Conservation (phyloP, 2,797 vertebrate genomes). For the Macropus fuliginosus region DNA sequence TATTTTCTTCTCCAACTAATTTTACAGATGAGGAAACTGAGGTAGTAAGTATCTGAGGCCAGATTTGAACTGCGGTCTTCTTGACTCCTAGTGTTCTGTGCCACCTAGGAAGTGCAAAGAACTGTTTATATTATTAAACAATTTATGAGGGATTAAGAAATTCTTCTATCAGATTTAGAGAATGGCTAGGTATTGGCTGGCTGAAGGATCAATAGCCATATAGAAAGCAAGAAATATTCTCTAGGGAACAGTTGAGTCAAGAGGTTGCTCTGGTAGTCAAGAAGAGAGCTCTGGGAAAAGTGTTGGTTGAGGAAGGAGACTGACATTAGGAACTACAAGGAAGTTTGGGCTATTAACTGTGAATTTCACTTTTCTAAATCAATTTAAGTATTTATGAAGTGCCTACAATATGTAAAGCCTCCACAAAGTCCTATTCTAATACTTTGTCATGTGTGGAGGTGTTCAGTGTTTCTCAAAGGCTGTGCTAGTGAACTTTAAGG, state of each 20-base stretch:
- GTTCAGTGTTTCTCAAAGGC: background rate
- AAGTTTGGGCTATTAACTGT: background rate
- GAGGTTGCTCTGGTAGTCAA: background rate
- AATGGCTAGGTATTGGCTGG: background rate
- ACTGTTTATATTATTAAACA: background rate
- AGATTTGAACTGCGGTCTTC: background rate
- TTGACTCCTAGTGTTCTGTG: background rate
- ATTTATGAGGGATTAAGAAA: background rate
- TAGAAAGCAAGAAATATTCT: background rate
- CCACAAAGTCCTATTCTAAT: background rate
- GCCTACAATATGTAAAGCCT: background rate
- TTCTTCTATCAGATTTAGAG: background rate
- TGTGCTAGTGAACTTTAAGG: background rate
- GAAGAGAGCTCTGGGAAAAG: background rate
- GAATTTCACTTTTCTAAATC: background rate
- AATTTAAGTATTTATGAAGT: background rate
- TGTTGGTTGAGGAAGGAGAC: background rate
- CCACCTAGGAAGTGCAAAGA: background rate
- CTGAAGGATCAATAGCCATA: background rate
- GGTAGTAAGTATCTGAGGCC: background rate
- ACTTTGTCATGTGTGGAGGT: background rate
- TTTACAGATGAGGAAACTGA: background rate
- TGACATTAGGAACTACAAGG: background rate
- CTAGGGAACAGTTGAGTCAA: background rate
- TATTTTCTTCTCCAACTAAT: background rate